phyloP scores from a whole-genome alignment of 2,888 invertebrate genomes.

The Cantharis flavilabris region DNA sequence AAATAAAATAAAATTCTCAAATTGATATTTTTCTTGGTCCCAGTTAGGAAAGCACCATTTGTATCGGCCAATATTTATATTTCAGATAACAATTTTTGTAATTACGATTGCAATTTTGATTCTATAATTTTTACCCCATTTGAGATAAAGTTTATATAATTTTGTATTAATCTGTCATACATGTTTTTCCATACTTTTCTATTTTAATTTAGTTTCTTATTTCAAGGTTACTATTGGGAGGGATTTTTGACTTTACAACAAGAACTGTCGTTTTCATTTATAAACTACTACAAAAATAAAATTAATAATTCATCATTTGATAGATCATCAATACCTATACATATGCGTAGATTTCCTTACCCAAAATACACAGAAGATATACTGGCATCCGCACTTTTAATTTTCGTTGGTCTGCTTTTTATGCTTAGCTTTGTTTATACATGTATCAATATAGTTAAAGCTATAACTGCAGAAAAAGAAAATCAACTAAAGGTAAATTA shows the following conservation, averaged over 20 bases:
- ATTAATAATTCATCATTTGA: not conserved
- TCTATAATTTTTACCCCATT: no score
- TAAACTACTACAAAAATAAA: conserved; percentile 30
- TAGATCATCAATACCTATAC: conserved; percentile 41
- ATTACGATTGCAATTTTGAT: no score
- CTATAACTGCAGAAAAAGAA: conserved; percentile 77
- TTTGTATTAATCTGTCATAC: no score
- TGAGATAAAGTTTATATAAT: no score
- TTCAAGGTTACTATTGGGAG: conserved; percentile 64
- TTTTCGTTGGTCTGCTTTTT: conserved; percentile 74
- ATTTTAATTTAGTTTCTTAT: not conserved
- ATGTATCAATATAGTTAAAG: conserved; percentile 76
- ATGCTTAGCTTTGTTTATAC: conserved; percentile 82
- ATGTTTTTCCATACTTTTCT: no score
- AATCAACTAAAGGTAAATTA: conserved; percentile 68
- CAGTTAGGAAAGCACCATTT: no score
- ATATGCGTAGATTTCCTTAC: conserved; percentile 73
- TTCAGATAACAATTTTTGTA: no score
- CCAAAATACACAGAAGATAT: conserved; percentile 71
- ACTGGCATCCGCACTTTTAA: conserved; percentile 66
- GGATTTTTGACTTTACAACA: conserved; percentile 71
- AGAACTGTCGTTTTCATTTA: conserved; percentile 46
- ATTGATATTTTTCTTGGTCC: no score
- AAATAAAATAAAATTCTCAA: no score
- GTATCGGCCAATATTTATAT: no score